A percentile compares a stretch with the other conserved stretches of the same genome.
These are phyloP conservation scores for Eristalinus aeneus DNA, from an alignment of 2,888 invertebrate genomes.

Conservation along the genomic window DNA sequence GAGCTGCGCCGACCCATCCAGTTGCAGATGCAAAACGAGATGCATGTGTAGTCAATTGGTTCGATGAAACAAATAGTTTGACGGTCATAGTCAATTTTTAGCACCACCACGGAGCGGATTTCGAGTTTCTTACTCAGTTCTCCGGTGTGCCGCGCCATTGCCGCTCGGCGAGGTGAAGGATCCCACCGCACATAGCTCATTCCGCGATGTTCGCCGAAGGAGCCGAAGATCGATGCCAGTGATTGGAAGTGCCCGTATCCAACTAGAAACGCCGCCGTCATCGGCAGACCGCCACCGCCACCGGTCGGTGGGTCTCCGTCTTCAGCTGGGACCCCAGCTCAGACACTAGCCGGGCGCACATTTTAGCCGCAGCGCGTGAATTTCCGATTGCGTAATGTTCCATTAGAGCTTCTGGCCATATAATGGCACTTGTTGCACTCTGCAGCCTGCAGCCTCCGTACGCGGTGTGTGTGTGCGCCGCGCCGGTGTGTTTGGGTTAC, in stretches of 20 bases:
- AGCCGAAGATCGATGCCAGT: slow-evolving; percentile 62
- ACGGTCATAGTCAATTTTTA: slow-evolving; percentile 70
- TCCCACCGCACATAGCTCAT: slow-evolving; percentile 54
- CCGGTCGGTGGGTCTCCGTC: slow-evolving; percentile 19
- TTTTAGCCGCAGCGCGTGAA: slow-evolving; percentile 59
- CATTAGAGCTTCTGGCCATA: slow-evolving; percentile 69
- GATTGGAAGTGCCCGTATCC: slow-evolving; percentile 59
- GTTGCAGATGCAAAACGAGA: slow-evolving; percentile 53
- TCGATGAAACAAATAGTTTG: slow-evolving; percentile 71
- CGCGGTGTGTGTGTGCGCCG: not conserved
- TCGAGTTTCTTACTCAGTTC: slow-evolving; percentile 41
- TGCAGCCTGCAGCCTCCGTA: not conserved
- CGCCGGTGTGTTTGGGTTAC: slow-evolving; percentile 15
- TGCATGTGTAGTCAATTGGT: slow-evolving; percentile 69
- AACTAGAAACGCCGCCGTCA: slow-evolving; percentile 52
- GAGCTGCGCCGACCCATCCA: not conserved
- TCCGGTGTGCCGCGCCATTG: not conserved
- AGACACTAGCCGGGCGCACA: slow-evolving; percentile 59
- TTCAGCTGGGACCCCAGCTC: slow-evolving; percentile 14
- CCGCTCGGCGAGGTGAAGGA: slow-evolving; percentile 27
- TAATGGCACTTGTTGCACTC: slow-evolving; percentile 63
- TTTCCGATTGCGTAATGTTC: slow-evolving; percentile 69
- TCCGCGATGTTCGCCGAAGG: slow-evolving; percentile 45
- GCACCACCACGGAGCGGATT: slow-evolving; percentile 56
- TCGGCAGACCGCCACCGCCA: slow-evolving; percentile 17